These are phyloP conservation scores for Cerastis leucographa DNA, from an alignment of 2,888 invertebrate species.

Conservation along the genomic window DNA sequence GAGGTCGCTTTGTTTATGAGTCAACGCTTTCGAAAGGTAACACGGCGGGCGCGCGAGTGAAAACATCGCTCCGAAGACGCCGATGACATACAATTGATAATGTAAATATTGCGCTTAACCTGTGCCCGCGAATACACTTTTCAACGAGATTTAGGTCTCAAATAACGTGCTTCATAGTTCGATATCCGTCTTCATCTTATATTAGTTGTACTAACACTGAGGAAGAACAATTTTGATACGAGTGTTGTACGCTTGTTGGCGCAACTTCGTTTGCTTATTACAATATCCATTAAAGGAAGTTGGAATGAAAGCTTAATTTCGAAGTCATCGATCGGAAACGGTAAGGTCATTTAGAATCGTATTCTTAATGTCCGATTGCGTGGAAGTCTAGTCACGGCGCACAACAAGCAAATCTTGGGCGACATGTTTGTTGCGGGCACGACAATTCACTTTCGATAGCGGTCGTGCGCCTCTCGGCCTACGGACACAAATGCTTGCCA, in stretches of 20 bases:
- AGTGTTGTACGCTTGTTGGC: constrained; percentile 13
- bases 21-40: constrained; percentile 89
- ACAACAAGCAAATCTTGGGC: constrained; percentile 75
- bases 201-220: constrained; percentile 16
- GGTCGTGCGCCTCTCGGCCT: constrained; percentile 86
- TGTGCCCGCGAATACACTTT: constrained; percentile 79
- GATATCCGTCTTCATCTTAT: constrained; percentile 37
- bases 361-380: constrained; percentile 81
- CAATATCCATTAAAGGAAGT: constrained; percentile 68
- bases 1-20: constrained; percentile 90
- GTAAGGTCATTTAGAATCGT: constrained; percentile 78
- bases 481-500: constrained; percentile 83
- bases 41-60: constrained; percentile 85
- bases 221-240: not conserved
- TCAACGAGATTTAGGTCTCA: constrained; percentile 74
- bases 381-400: constrained; percentile 82
- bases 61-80: constrained; percentile 84
- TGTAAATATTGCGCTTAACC: constrained; percentile 86
- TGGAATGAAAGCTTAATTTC: constrained; percentile 70
- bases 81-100: constrained; percentile 90
- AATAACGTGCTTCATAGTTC: constrained; percentile 69
- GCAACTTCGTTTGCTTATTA: constrained; percentile 41
- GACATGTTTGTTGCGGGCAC: constrained; percentile 79
- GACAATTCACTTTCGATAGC: constrained; percentile 87
- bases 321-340: constrained; percentile 73